A percentile compares a stretch with the other conserved stretches of the same genome.
Conservation (phyloP, 2,113 vertebrate species). For the Clinocottus analis region DNA sequence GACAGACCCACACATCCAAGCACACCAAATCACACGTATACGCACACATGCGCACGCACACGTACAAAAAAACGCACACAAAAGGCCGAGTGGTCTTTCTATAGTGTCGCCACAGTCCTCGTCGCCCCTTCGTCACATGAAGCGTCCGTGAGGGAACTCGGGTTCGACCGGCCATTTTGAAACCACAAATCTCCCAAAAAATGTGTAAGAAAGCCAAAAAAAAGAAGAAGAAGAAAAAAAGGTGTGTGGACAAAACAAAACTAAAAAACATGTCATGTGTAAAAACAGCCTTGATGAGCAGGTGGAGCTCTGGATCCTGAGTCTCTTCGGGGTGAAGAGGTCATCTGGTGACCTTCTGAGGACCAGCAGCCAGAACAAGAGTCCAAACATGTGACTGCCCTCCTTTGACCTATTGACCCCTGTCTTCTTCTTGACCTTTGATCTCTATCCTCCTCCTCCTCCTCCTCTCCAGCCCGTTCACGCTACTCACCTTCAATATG, state of each 20-base stretch:
- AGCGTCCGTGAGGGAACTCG: slow-evolving; percentile 58
- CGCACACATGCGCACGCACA: slow-evolving; percentile 54
- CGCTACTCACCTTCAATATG: slow-evolving; percentile 99
- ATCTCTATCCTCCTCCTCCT: slow-evolving; percentile 47
- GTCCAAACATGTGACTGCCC: slow-evolving; percentile 56
- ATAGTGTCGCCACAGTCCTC: slow-evolving; percentile 69
- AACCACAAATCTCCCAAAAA: slow-evolving; percentile 70
- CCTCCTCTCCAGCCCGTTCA: slow-evolving; percentile 77
- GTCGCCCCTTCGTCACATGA: slow-evolving; percentile 56
- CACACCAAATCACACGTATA: slow-evolving; percentile 61
- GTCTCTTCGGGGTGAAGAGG: slow-evolving; percentile 61
- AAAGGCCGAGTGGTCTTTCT: slow-evolving; percentile 75
- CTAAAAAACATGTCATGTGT: slow-evolving; percentile 44
- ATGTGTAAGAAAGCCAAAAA: slow-evolving; percentile 54
- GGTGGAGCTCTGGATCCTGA: slow-evolving; percentile 61
- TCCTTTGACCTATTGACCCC: slow-evolving; percentile 58
- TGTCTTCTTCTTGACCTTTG: slow-evolving; percentile 54
- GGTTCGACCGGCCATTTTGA: slow-evolving; percentile 67
- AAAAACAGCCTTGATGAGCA: slow-evolving; percentile 67
- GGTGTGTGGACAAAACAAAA: slow-evolving; percentile 55
- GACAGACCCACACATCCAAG: slow-evolving; percentile 63
- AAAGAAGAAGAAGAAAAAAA: slow-evolving; percentile 43
- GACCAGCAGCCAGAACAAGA: slow-evolving; percentile 51
- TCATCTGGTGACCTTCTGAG: slow-evolving; percentile 41
- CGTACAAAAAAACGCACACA: slow-evolving; percentile 72